Conservation (phyloP, 2,113 vertebrate genomes). For the Thryonomys swinderianus region DNA sequence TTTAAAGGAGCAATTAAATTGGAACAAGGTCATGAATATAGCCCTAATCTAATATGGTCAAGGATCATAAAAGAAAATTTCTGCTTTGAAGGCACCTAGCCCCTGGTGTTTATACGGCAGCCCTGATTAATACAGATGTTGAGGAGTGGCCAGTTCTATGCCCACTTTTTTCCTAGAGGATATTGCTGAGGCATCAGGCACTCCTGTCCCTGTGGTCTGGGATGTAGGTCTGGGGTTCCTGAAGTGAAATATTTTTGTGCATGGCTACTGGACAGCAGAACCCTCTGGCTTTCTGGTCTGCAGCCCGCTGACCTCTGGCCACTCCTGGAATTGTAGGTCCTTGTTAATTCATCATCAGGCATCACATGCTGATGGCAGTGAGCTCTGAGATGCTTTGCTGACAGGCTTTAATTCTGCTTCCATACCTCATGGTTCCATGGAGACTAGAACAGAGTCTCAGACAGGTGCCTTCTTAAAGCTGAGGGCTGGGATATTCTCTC, state of each 20-base stretch:
- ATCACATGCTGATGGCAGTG: background rate
- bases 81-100: background rate
- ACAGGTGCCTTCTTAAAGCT: background rate
- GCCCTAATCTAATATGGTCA: background rate
- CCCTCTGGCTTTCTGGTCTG: background rate
- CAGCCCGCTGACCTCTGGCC: background rate
- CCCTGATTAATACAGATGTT: background rate
- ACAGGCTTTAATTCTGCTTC: slow-evolving; percentile 7
- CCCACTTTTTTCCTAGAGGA: background rate
- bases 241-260: background rate
- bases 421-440: background rate
- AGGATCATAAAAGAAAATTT: background rate
- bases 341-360: background rate
- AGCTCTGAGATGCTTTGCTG: background rate
- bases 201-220: background rate
- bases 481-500: background rate
- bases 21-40: background rate
- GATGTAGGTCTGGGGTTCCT: background rate
- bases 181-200: background rate
- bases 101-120: background rate
- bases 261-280: background rate
- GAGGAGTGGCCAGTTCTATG: background rate
- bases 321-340: background rate
- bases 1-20: slow-evolving; percentile 9
- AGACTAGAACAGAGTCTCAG: background rate